A percentile compares a stretch with the other conserved stretches of the same genome.
Evolutionary conservation across 2,888 invertebrate genomes (phyloP).

Genomic region (Resseliella maxima): DNA sequence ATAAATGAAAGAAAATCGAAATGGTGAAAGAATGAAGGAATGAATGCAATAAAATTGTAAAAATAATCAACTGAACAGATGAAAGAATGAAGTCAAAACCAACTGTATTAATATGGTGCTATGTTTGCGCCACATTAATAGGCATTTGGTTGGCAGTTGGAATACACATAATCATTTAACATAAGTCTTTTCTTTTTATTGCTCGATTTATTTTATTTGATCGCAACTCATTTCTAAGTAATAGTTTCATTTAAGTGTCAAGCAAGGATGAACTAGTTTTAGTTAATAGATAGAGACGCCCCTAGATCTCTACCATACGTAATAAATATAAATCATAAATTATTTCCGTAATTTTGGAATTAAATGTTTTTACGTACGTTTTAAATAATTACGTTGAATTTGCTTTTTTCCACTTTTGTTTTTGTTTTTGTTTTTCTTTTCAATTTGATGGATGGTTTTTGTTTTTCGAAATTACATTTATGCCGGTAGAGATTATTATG

Average conservation of each 20-base stretch:
- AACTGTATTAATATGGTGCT: conserved; percentile 32
- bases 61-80: conserved; percentile 36
- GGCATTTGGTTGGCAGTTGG: conserved; percentile 23
- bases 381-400: conserved; percentile 32
- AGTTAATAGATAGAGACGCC: neutral
- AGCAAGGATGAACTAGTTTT: conserved; percentile 15
- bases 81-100: conserved; percentile 24
- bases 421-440: too few species aligned
- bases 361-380: neutral
- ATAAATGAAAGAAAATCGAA: neutral
- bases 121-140: conserved; percentile 33
- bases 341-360: neutral
- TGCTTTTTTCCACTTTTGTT: conserved; percentile 7
- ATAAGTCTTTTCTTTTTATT: conserved; percentile 31
- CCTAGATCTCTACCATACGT: too few species aligned
- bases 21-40: neutral
- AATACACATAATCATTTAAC: conserved; percentile 5
- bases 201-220: neutral
- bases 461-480: conserved; percentile 4
- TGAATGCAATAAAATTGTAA: neutral
- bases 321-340: neutral
- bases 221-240: conserved; percentile 15
- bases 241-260: conserved; percentile 3
- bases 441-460: conserved; percentile 27
- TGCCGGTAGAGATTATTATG: neutral